A percentile compares a stretch with the other conserved stretches of the same genome.
Conservation (phyloP, 2,888 invertebrate species). For the Lypha dubia region DNA sequence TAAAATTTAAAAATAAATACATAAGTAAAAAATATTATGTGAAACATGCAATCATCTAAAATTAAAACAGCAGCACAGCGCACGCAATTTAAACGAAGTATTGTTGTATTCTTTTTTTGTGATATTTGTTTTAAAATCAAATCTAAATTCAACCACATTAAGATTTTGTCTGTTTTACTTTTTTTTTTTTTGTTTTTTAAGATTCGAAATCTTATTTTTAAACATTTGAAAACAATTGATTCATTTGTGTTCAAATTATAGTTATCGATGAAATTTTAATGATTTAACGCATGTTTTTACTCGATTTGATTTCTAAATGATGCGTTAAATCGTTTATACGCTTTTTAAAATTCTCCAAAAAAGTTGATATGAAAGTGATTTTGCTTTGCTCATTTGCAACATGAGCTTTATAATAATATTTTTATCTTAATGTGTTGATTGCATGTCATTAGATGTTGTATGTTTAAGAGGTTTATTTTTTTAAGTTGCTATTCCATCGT, state of each 20-base stretch:
- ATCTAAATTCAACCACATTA: slow-evolving; percentile 39
- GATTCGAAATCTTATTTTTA: slow-evolving; percentile 5
- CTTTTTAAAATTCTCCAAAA: slow-evolving; percentile 28
- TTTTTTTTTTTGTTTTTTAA: background rate
- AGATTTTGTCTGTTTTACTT: background rate
- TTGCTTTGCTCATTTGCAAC: background rate
- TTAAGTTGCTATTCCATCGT: background rate
- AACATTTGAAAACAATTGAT: slow-evolving; percentile 34
- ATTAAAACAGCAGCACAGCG: slow-evolving; percentile 61
- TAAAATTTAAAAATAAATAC: slow-evolving; percentile 55
- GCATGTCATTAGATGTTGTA: slow-evolving; percentile 53
- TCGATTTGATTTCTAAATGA: slow-evolving; percentile 35
- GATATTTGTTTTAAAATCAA: slow-evolving; percentile 21
- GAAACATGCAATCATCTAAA: slow-evolving; percentile 71
- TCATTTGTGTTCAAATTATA: slow-evolving; percentile 47
- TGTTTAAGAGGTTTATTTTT: no score
- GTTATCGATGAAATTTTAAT: slow-evolving; percentile 30
- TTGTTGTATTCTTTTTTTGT: slow-evolving; percentile 31
- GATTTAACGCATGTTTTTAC: slow-evolving; percentile 17
- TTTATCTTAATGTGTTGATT: slow-evolving; percentile 65
- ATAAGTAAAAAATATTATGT: slow-evolving; percentile 55
- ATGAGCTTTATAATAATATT: slow-evolving; percentile 30
- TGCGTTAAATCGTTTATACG: slow-evolving; percentile 47
- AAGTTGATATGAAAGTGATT: background rate
- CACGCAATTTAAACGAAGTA: slow-evolving; percentile 68